Base-by-base conservation (phyloP, 1,140 invertebrate genomes). In the Drosophila baimaii region DNA sequence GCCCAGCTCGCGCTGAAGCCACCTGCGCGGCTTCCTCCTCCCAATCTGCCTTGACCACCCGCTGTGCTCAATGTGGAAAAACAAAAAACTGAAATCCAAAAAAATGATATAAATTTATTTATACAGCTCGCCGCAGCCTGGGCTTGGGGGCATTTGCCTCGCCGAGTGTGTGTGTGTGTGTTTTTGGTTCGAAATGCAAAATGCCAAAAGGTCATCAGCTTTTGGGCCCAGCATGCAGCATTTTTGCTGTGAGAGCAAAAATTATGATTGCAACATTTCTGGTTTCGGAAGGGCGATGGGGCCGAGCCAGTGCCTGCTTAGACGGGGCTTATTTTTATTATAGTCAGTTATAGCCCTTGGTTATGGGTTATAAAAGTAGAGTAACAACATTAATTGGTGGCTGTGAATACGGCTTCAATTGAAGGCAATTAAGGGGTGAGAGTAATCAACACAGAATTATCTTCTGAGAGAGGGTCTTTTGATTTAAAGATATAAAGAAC, bases 41-140 rank as follows among this genome's bases (percentile, higher is more conserved):
- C 37, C 25, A 35, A 46, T 44, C 19, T 54, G 27, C 29, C 46
- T 43, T 47, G 61, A 29, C 83, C 83, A 77, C 83, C 76, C 83
- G 79, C 71, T 82, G 83, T 23, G 70, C 19, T 47, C n/a, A 31
- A 44, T 70, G 27, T 43, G 37, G 25, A 33, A 49, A 55, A 66
- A 59, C 41, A 47, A 74, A 73, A 63, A 73, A 73, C 23, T 43
- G 15, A 35, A 51, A 65, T 56, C 49, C 44, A 64, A 78, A 82
- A 81, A 86, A 88, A 79, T 86, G 79, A 88, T 86, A 88, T 86
- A 83, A 86, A 83, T 88, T 82, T 86, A 79, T 81, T 81, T 71
- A 75, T 81, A 81, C 72, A 79, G 61, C 44, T 62, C 49, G 55
- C 57, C n/a, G n/a, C n/a, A n/a, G n/a, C n/a, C 76, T 76, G 56